These are phyloP conservation scores for Holacanthella duospinosa DNA, from an alignment of 2,888 invertebrate species.

Conservation along the genomic window DNA sequence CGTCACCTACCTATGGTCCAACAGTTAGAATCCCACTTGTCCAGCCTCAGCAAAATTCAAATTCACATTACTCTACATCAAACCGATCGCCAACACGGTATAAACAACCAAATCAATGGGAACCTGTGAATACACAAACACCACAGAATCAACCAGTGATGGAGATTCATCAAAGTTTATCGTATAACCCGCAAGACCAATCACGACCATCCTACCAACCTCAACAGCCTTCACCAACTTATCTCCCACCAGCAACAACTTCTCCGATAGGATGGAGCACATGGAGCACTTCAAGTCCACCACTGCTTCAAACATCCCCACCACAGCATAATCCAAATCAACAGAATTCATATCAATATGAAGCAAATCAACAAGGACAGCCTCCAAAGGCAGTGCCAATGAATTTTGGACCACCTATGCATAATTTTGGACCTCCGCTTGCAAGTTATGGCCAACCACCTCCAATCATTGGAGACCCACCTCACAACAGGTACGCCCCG, in stretches of 20 bases:
- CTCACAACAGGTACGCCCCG: conserved; percentile 1
- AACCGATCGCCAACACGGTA: background rate
- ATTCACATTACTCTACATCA: background rate
- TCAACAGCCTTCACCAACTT: background rate
- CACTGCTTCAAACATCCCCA: too few species aligned
- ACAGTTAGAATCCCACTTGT: background rate
- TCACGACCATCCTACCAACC: background rate
- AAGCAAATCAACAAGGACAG: too few species aligned
- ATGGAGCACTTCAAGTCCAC: background rate
- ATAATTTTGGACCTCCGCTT: conserved; percentile 21
- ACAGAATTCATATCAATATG: too few species aligned
- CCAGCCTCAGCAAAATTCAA: background rate
- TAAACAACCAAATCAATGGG: background rate
- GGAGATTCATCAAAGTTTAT: background rate
- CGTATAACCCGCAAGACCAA: background rate
- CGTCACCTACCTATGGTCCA: background rate
- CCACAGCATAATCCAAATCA: too few species aligned
- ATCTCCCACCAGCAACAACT: background rate
- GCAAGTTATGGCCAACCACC: conserved; percentile 17
- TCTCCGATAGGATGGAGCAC: background rate
- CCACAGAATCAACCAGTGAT: background rate
- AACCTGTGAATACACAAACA: background rate
- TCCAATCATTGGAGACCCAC: conserved; percentile 14
- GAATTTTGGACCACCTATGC: conserved; percentile 23
- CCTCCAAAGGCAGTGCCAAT: conserved; percentile 12